phyloP scores from a whole-genome alignment of 2,113 vertebrate species.

The Cathartes aura region DNA sequence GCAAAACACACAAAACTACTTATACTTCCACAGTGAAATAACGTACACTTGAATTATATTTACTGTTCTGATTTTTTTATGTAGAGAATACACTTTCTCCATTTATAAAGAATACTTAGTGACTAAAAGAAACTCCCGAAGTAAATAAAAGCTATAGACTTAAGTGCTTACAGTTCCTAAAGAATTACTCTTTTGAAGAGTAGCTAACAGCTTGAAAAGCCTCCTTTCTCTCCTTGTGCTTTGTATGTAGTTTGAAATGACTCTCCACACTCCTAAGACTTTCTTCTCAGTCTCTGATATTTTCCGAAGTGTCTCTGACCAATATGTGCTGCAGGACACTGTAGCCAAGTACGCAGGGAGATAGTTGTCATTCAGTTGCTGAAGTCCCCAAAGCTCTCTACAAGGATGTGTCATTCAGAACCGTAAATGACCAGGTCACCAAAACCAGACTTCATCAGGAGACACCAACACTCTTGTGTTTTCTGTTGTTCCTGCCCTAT shows the following conservation, averaged over 20 bases:
- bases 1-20: not conserved
- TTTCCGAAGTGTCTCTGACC: not conserved
- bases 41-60: not conserved
- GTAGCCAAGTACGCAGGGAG: not conserved
- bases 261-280: rapidly evolving
- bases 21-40: not conserved
- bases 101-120: not conserved
- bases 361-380: not conserved
- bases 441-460: not conserved
- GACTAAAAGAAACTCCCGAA: not conserved
- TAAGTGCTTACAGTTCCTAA: not conserved
- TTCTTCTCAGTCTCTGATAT: not conserved
- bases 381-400: not conserved
- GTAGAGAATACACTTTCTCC: not conserved
- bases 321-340: not conserved
- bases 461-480: not conserved
- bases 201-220: not conserved
- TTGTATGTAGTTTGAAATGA: not conserved
- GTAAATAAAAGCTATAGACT: not conserved
- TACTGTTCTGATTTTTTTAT: constrained; percentile 15
- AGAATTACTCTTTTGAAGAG: not conserved
- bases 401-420: not conserved
- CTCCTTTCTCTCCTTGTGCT: not conserved
- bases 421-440: not conserved
- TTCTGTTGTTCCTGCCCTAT: not conserved